phyloP scores from a whole-genome alignment of 2,797 vertebrate genomes.

The Poecile montanus region DNA sequence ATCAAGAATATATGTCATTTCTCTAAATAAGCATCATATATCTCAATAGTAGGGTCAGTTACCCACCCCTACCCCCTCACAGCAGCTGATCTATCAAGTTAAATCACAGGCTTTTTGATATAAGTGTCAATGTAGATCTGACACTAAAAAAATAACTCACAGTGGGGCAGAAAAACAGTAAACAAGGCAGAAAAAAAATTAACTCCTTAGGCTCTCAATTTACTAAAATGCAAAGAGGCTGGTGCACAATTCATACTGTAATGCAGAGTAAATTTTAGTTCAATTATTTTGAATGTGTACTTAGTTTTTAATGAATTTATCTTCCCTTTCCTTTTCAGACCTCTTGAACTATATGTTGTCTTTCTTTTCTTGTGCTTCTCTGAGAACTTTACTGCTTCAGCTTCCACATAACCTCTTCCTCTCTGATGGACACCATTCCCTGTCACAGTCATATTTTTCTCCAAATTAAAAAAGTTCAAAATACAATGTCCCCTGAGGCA shows the following conservation, averaged over 20 bases:
- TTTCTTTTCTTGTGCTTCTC: background rate
- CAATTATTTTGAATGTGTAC: background rate
- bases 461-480: background rate
- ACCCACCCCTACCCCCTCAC: background rate
- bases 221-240: background rate
- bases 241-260: background rate
- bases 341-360: background rate
- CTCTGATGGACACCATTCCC: background rate
- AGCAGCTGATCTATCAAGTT: slow-evolving; percentile 54
- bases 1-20: slow-evolving; percentile 55
- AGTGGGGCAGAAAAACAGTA: background rate
- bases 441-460: background rate
- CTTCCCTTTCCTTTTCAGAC: background rate
- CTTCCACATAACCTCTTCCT: background rate
- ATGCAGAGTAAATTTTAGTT: background rate
- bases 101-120: slow-evolving; percentile 38
- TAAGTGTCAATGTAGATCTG: slow-evolving; percentile 37
- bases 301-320: background rate
- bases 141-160: slow-evolving; percentile 21
- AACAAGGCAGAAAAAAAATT: background rate
- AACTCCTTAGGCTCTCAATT: background rate
- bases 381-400: background rate
- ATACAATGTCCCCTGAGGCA: background rate
- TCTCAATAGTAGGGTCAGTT: slow-evolving; percentile 60
- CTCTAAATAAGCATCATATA: slow-evolving; percentile 57